Conservation (phyloP, 2,113 vertebrate species). For the Astur gentilis region DNA sequence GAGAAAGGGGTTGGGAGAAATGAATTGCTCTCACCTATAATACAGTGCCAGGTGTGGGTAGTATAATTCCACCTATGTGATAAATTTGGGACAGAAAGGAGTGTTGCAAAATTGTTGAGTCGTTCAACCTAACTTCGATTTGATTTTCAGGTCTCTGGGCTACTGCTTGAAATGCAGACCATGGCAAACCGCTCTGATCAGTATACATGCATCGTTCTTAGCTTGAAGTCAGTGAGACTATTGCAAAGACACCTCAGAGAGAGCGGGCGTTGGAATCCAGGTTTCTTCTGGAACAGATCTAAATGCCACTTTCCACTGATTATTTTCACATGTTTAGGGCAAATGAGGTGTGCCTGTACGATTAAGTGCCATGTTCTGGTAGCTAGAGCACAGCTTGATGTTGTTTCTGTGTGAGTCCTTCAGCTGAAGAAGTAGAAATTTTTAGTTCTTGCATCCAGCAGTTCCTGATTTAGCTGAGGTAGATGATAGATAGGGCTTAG, state of each 20-base stretch:
- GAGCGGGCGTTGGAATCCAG: rapidly evolving
- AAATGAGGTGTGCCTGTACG: neutral
- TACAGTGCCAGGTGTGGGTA: neutral
- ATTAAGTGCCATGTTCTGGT: neutral
- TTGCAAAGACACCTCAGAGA: neutral
- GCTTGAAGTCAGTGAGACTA: neutral
- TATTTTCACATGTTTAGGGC: neutral
- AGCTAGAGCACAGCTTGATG: neutral
- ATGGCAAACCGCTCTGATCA: neutral
- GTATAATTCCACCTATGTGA: neutral
- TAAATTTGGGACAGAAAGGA: neutral
- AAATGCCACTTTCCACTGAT: neutral
- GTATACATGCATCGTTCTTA: neutral
- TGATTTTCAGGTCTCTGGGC: neutral
- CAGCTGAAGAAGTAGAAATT: neutral
- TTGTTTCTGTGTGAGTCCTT: neutral
- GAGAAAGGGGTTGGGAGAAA: neutral
- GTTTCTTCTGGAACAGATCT: neutral
- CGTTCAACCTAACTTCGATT: neutral
- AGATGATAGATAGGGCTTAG: neutral
- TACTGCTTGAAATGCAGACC: neutral
- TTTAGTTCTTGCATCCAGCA: neutral
- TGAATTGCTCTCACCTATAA: neutral
- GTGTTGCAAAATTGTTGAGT: neutral
- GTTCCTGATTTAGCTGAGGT: neutral